phyloP scores from a whole-genome alignment of 2,113 vertebrate genomes.

The Pseudopipra pipra region DNA sequence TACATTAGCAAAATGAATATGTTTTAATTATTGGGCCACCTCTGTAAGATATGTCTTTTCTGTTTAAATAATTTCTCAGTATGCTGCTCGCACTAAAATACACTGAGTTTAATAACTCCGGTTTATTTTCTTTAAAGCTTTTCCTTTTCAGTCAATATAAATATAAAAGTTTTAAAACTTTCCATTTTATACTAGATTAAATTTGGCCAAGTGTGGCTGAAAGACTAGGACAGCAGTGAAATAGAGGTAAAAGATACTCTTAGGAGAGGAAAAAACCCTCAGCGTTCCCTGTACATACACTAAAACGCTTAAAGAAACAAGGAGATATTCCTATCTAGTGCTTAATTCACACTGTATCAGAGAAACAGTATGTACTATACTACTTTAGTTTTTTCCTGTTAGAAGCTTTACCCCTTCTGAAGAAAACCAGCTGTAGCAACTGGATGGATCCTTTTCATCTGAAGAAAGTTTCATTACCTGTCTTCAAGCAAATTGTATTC shows the following conservation, averaged over 20 bases:
- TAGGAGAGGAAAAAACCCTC: background rate
- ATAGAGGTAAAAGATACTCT: background rate
- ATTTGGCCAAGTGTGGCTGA: background rate
- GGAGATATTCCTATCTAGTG: background rate
- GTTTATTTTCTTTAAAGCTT: background rate
- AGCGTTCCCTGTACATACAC: background rate
- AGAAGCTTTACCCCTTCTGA: background rate
- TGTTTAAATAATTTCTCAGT: background rate
- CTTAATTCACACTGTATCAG: background rate
- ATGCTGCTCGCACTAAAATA: background rate
- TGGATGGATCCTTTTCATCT: background rate
- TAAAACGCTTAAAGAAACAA: background rate
- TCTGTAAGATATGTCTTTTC: background rate
- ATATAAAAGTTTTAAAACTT: background rate
- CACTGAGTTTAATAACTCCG: background rate
- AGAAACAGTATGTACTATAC: background rate
- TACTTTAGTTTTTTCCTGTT: background rate
- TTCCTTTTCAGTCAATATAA: background rate
- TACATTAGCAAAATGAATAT: background rate
- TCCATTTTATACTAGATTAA: background rate
- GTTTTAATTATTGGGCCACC: background rate
- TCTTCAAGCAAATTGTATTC: background rate
- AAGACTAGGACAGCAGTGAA: background rate
- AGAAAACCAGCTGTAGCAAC: background rate
- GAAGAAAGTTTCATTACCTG: background rate